Conservation (phyloP, 2,888 invertebrate species). For the Nephrotoma flavescens region DNA sequence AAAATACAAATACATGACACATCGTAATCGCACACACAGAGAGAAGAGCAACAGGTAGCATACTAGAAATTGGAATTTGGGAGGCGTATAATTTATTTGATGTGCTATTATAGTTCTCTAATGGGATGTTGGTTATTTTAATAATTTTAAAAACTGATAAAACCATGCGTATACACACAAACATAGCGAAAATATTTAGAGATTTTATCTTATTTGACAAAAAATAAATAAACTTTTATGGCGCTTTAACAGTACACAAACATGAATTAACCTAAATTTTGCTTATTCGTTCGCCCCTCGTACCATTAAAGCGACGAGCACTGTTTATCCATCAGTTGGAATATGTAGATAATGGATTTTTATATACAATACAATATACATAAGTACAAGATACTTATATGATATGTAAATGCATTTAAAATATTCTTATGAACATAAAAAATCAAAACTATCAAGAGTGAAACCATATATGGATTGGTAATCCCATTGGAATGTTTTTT, state of each 20-base stretch:
- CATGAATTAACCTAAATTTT: not conserved
- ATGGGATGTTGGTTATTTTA: not conserved
- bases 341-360: not conserved
- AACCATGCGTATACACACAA: not conserved
- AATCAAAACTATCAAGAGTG: not conserved
- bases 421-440: not conserved
- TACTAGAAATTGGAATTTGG: not conserved
- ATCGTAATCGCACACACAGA: not conserved
- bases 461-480: not conserved
- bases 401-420: not conserved
- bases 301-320: not conserved
- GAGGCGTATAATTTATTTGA: not conserved
- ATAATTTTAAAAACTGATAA: not conserved
- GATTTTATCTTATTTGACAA: not conserved
- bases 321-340: not conserved
- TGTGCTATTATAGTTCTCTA: not conserved
- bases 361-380: not conserved
- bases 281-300: not conserved
- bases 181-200: not conserved
- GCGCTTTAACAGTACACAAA: not conserved
- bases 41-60: not conserved
- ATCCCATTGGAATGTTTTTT: not conserved
- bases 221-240: not conserved
- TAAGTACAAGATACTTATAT: not conserved
- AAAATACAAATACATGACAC: not conserved